These are phyloP conservation scores for Apamea monoglypha DNA, from an alignment of 2,888 invertebrate species.

Conservation along the genomic window DNA sequence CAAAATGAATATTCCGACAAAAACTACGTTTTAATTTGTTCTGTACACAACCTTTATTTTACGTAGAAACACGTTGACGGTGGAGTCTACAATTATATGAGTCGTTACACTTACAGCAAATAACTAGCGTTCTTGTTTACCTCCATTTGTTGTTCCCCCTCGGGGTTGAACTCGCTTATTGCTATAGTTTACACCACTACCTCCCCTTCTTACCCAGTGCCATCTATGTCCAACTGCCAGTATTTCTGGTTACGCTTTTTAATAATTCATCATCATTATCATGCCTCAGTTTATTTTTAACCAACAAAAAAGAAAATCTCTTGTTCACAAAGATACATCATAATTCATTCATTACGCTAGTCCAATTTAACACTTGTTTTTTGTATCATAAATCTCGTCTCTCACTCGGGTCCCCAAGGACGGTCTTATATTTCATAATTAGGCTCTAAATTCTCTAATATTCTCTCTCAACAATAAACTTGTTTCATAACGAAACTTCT, in stretches of 20 bases:
- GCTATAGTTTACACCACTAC: slow-evolving; percentile 6
- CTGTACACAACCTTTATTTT: background rate
- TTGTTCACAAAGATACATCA: slow-evolving; percentile 10
- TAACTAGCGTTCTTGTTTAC: slow-evolving; percentile 41
- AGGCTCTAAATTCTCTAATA: slow-evolving; percentile 30
- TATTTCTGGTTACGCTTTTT: slow-evolving; percentile 18
- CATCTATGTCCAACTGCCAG: slow-evolving; percentile 17
- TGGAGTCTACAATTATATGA: slow-evolving; percentile 19
- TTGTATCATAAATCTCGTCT: slow-evolving; percentile 26
- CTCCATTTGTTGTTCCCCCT: slow-evolving; percentile 33
- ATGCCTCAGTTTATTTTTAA: background rate
- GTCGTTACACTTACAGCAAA: slow-evolving; percentile 31
- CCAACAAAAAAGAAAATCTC: slow-evolving; percentile 25
- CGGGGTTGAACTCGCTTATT: slow-evolving; percentile 40
- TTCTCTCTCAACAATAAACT: slow-evolving; percentile 42
- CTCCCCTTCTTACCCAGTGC: slow-evolving; percentile 13
- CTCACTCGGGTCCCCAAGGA: slow-evolving; percentile 24
- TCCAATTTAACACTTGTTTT: slow-evolving; percentile 13
- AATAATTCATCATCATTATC: slow-evolving; percentile 16
- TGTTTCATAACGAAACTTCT: slow-evolving; percentile 24
- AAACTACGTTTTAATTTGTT: background rate
- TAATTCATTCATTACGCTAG: slow-evolving; percentile 23
- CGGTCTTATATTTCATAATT: slow-evolving; percentile 48
- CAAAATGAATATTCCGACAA: background rate
- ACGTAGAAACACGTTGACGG: slow-evolving; percentile 18